These are phyloP conservation scores for Tinea trinotella DNA, from an alignment of 2,888 invertebrate genomes.

Conservation along the genomic window DNA sequence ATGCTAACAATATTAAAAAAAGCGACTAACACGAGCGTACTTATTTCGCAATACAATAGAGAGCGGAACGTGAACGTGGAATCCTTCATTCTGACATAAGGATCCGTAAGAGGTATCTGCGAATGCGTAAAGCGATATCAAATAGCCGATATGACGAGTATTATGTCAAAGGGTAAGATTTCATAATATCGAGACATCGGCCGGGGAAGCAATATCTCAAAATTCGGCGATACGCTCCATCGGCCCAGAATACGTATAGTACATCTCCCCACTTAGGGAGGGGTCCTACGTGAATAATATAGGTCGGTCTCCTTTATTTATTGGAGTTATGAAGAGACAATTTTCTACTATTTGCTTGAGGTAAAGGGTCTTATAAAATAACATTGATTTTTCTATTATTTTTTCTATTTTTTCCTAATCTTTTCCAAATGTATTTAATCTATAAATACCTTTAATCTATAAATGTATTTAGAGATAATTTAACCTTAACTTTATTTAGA, in stretches of 20 bases:
- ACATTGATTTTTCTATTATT: constrained; percentile 5
- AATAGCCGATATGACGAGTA: constrained; percentile 11
- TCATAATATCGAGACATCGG: constrained; percentile 14
- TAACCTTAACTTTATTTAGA: too few species aligned
- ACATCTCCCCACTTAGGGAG: constrained; percentile 10
- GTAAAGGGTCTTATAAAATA: not conserved
- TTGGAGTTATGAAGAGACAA: constrained; percentile 15
- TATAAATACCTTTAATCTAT: too few species aligned
- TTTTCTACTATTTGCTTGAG: constrained; percentile 13
- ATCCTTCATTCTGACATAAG: not conserved
- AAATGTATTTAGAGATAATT: too few species aligned
- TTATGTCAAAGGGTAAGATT: constrained; percentile 18
- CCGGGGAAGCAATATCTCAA: constrained; percentile 6
- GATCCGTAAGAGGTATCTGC: constrained; percentile 2
- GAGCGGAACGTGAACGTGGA: not conserved
- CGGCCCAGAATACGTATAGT: constrained; percentile 12
- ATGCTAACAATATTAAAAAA: too few species aligned
- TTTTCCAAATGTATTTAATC: too few species aligned
- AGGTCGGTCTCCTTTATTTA: constrained; percentile 11
- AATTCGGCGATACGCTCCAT: constrained; percentile 12
- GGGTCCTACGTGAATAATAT: constrained; percentile 3
- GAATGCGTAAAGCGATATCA: constrained; percentile 11
- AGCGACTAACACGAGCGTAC: too few species aligned
- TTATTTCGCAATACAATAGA: not conserved
- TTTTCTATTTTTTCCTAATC: not conserved